Evolutionary conservation across 2,797 vertebrate species (phyloP).

Genomic region (Pampus argenteus): DNA sequence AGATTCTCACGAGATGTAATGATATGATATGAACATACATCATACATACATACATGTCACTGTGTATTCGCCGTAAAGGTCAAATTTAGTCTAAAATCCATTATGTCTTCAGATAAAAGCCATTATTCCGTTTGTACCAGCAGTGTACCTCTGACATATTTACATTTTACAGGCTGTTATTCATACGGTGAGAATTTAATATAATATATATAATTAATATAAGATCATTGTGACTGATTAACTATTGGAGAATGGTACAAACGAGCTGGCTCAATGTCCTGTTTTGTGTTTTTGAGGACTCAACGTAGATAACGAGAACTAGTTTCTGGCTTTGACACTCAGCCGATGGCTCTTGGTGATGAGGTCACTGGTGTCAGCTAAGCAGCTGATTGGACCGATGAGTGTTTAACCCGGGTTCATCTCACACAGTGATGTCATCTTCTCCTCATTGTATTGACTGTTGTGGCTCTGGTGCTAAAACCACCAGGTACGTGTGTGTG

Average conservation of each 20-base stretch:
- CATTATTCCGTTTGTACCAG: slow-evolving; percentile 32
- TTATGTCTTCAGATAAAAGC: slow-evolving; percentile 47
- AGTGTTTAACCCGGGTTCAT: slow-evolving; percentile 59
- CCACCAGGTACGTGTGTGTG: slow-evolving; percentile 23
- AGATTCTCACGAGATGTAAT: background rate
- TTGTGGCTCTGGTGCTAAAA: slow-evolving; percentile 28
- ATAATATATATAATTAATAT: too few species aligned
- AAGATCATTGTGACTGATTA: slow-evolving; percentile 19
- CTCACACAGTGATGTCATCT: slow-evolving; percentile 64
- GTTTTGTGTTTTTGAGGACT: slow-evolving; percentile 8
- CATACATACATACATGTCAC: background rate
- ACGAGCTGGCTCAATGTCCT: slow-evolving; percentile 10
- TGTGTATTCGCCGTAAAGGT: background rate
- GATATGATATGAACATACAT: background rate
- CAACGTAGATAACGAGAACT: background rate
- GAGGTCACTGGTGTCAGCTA: slow-evolving; percentile 50
- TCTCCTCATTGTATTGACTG: slow-evolving; percentile 49
- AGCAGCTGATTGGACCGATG: slow-evolving; percentile 63
- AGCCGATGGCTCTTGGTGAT: slow-evolving; percentile 21
- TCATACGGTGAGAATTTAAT: slow-evolving; percentile 17
- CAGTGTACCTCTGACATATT: slow-evolving; percentile 19
- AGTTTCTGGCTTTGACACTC: slow-evolving; percentile 12
- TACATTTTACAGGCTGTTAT: slow-evolving; percentile 21
- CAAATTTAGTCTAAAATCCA: slow-evolving; percentile 42
- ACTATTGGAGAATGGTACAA: background rate